These are phyloP conservation scores for Heliocidaris tuberculata DNA, from an alignment of 35 echinoderm and acorn worm genomes.

Conservation along the genomic window DNA sequence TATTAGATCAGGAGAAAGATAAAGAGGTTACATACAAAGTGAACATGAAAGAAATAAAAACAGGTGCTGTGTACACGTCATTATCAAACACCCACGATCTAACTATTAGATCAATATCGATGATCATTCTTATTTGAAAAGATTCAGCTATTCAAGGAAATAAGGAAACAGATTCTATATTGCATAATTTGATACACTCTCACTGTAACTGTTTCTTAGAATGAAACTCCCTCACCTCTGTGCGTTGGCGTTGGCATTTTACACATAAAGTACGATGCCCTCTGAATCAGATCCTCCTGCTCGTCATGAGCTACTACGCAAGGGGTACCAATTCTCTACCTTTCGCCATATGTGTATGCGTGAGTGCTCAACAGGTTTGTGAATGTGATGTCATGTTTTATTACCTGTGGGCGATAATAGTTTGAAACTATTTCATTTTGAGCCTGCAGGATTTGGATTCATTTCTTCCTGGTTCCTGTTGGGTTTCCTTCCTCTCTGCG, in stretches of 20 bases:
- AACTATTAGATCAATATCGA: not conserved
- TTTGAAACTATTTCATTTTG: not conserved
- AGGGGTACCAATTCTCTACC: not conserved
- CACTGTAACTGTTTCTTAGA: not conserved
- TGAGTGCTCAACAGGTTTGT: not conserved
- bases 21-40: not conserved
- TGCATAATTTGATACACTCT: slow-evolving; percentile 17
- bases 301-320: not conserved
- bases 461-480: not conserved
- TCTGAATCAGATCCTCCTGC: not conserved
- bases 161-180: not conserved
- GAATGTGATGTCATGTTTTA: not conserved
- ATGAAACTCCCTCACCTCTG: not conserved
- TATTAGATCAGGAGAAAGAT: too few relatives aligned
- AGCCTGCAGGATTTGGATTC: not conserved
- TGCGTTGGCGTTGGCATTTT: not conserved
- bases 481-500: not conserved
- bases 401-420: not conserved
- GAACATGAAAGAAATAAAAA: not conserved
- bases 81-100: not conserved
- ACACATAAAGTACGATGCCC: not conserved
- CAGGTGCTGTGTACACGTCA: not conserved
- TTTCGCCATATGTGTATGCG: not conserved
- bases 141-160: not conserved
- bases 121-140: not conserved